A percentile compares a stretch with the other conserved stretches of the same genome.
These are phyloP conservation scores for Nephrotoma appendiculata DNA, from an alignment of 2,888 invertebrate species.

Conservation along the genomic window DNA sequence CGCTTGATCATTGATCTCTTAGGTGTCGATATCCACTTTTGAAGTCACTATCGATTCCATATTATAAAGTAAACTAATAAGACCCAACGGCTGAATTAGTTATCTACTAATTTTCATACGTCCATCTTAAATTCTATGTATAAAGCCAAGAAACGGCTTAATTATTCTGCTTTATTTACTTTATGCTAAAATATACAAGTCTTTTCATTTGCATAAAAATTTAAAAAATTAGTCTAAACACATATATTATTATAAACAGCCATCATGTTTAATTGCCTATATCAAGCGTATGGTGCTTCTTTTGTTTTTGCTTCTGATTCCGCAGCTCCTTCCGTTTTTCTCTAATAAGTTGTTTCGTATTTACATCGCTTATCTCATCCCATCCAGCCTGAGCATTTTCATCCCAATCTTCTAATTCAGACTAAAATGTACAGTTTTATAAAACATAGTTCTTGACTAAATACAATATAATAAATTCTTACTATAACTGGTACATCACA, in stretches of 20 bases:
- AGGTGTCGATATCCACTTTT: no score
- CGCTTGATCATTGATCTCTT: no score
- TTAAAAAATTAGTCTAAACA: background rate
- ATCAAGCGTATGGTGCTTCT: background rate
- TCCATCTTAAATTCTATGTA: background rate
- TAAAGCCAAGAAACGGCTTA: background rate
- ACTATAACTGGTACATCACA: slow-evolving; percentile 33
- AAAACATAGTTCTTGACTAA: slow-evolving; percentile 7
- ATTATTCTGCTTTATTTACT: background rate
- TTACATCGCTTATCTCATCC: slow-evolving; percentile 34
- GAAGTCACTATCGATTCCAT: no score
- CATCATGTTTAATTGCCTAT: background rate
- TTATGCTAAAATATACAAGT: background rate
- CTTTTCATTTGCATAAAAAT: background rate
- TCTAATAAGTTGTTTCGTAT: slow-evolving; percentile 28
- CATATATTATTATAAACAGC: background rate
- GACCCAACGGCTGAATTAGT: no score
- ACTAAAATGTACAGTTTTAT: slow-evolving; percentile 19
- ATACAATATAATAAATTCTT: slow-evolving; percentile 10
- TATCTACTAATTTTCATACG: no score
- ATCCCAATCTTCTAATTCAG: slow-evolving; percentile 39
- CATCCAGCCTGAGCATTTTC: slow-evolving; percentile 36
- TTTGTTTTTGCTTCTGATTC: slow-evolving; percentile 21
- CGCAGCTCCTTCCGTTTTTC: slow-evolving; percentile 31
- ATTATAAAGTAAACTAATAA: no score